Evolutionary conservation across 2,888 invertebrate species (phyloP), one percentile per base, ranked within the genome.

Genomic region (Criorhina ranunculi): DNA sequence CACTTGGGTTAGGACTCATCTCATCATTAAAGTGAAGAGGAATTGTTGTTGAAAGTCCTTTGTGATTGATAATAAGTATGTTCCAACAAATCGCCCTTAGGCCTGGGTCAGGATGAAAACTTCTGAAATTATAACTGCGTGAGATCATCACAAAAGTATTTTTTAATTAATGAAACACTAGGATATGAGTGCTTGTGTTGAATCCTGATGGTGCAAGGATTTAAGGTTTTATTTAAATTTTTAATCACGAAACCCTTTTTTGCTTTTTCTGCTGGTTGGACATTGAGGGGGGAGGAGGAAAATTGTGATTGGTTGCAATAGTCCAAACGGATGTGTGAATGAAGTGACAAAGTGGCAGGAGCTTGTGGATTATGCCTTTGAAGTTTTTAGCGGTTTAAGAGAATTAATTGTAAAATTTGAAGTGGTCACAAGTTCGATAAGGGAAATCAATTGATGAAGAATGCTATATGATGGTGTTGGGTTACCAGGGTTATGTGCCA

Each of bases 131-230:
- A 53, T 37, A 66, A 82, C 24, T 53, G 77, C 60, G 62, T 82
- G 59, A 73, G 78, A 62, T 79, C 72, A 78, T 78, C 73, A 67
- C 55, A 46, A 44, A 83, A 83, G 78, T 79, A 83, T 83, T 83
- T 83, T 83, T 83, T 83, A 83, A 83, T 83, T 83, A 83, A 78
- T 35, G 42, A 12, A 64, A 73, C 67, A 62, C 40, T 55, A 9
- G 40, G 37, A 42, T 29, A 33, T 9, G 35, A 29, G 9, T 49
- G 15, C 9, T 33, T 57, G 5, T 35, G n/a, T 42, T 37, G 7
- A 46, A 55, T 66, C 35, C 33, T 53, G 12, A 29, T 35, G 64
- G 69, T 33, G n/a, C n/a, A 24, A 51, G 59, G 44, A 40, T 24
- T 35, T 49, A 40, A 67, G 66, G 67, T 62, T 59, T 81, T 60